Percentiles rank a stretch among this genome's conserved stretches.
These are phyloP conservation scores for Drosophila demipolita DNA, from an alignment of 2,888 invertebrate species.

Conservation along the genomic window DNA sequence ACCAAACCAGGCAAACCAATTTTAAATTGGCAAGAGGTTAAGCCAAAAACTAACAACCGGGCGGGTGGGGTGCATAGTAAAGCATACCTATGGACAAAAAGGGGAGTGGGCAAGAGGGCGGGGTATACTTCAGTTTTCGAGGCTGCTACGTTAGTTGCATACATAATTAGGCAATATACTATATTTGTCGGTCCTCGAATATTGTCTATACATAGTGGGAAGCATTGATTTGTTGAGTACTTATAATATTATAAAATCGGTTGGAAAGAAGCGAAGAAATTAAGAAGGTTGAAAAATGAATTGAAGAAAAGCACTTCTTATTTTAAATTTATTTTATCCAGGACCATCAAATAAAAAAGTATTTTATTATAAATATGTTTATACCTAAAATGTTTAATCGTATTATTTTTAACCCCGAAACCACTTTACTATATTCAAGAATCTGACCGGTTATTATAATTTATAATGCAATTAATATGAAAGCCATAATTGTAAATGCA, in stretches of 20 bases:
- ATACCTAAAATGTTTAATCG: background rate
- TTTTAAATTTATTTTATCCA: background rate
- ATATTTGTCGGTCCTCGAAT: conserved; percentile 15
- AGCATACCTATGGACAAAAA: background rate
- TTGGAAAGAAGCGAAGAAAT: conserved; percentile 2
- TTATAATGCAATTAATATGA: background rate
- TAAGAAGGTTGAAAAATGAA: background rate
- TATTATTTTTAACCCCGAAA: background rate
- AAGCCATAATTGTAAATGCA: background rate
- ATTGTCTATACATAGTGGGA: conserved; percentile 38
- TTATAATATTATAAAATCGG: conserved; percentile 10
- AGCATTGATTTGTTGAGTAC: conserved; percentile 53
- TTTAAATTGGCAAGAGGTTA: conserved; percentile 80
- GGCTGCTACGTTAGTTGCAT: conserved; percentile 65
- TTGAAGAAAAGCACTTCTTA: background rate
- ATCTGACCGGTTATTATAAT: background rate
- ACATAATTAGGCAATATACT: conserved; percentile 65
- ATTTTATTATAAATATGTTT: background rate
- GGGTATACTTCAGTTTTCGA: conserved; percentile 32
- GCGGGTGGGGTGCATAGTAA: conserved; percentile 5
- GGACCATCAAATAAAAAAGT: background rate
- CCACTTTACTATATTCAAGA: background rate
- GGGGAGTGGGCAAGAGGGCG: background rate
- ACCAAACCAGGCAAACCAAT: conserved; percentile 66
- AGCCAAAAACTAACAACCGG: conserved; percentile 74